Base-by-base conservation (phyloP, 2,888 invertebrate species). In the Hypercompe scribonia region DNA sequence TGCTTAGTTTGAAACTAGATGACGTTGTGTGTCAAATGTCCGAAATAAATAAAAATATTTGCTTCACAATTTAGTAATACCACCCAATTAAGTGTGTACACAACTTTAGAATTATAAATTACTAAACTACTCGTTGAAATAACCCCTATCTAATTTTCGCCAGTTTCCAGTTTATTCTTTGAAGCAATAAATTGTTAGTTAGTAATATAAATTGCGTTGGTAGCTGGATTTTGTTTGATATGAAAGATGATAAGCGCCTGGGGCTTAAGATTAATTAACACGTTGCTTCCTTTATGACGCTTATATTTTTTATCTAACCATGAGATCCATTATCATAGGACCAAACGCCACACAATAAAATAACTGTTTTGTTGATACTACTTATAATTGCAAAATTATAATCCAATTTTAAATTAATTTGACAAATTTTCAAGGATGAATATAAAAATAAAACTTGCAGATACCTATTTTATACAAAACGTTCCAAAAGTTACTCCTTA, bases 131-230 rank as follows among this genome's bases (percentile, higher is more conserved):
- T 86, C 83, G 78, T 80, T 72, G 87, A 86, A 88, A 89, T 90
- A 86, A 89, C 85, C 83, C 79, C 83, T 36, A 82, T 84, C 87
- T 88, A 87, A 89, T 88, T 88, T 87, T 85, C 80, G 83, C 86
- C 79, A 78, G 82, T 76, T 85, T 83, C 85, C 76, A 87, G 84
- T 86, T 89, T 87, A 87, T 88, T 88, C 84, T 84, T 84, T 83
- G 81, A 79, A 83, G 87, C 84, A 82, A 89, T 90, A 90, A 90
- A 90, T 90, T 87, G 84, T 83, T 84, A 83, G 83, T 82, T 78
- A 82, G 79, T 84, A 81, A 72, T 81, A 79, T 79, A 82, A 83
- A 81, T 84, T 79, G 84, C 78, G 71, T 81, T 70, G 68, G 78
- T 76, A 70, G 31, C 81, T 76, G 67, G 74, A 80, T 82, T 77